Evolutionary conservation across 2,113 vertebrate species (phyloP).

Genomic region (Galbula dea): DNA sequence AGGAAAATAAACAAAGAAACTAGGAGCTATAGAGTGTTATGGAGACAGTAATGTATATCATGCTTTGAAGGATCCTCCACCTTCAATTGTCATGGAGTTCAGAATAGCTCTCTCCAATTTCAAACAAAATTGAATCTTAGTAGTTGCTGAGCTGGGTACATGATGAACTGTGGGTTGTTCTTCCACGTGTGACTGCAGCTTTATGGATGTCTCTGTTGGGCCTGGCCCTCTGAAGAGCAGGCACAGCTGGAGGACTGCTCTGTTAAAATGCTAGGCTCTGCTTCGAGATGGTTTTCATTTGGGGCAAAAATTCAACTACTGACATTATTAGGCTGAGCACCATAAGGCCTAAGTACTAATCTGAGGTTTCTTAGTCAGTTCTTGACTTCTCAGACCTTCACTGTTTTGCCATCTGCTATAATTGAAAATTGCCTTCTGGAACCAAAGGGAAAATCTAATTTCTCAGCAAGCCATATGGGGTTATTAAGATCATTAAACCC

Average conservation of each 20-base stretch:
- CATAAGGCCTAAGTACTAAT: slow-evolving; percentile 41
- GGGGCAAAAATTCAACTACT: slow-evolving; percentile 11
- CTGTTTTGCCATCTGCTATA: slow-evolving; percentile 67
- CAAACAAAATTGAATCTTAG: background rate
- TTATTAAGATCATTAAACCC: slow-evolving; percentile 66
- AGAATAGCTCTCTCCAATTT: background rate
- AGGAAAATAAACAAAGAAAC: background rate
- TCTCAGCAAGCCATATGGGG: slow-evolving; percentile 64
- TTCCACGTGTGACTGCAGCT: background rate
- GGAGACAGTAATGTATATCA: fast-evolving
- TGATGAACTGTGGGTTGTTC: background rate
- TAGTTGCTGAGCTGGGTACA: background rate
- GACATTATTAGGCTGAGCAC: slow-evolving; percentile 7
- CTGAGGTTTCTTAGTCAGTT: slow-evolving; percentile 51
- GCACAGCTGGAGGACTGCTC: background rate
- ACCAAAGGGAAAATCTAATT: slow-evolving; percentile 66
- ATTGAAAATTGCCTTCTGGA: slow-evolving; percentile 66
- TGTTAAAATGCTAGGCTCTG: background rate
- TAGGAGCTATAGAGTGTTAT: background rate
- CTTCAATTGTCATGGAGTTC: background rate
- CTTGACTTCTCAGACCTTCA: slow-evolving; percentile 61
- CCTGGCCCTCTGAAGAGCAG: background rate
- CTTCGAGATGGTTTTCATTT: background rate
- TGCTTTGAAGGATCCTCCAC: background rate
- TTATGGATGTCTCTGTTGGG: background rate